Evolutionary conservation across 1,140 invertebrate species (phyloP).

Genomic region (Dinothrombium tinctorium): DNA sequence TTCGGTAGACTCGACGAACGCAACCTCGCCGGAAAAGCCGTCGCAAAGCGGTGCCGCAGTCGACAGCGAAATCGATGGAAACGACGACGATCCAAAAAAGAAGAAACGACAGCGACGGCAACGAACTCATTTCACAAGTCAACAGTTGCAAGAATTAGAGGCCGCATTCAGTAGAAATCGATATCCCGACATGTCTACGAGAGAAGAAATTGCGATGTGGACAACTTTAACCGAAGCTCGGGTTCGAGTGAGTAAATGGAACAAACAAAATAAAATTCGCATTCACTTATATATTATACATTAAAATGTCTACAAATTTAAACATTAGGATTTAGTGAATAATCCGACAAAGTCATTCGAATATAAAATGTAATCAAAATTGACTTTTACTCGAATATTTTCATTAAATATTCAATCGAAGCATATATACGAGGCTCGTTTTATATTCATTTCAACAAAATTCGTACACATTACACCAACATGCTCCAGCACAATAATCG

Average conservation of each 20-base stretch:
- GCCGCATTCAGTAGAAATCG: constrained; percentile 84
- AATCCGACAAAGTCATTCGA: no score
- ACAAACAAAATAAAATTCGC: background rate
- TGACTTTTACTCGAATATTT: no score
- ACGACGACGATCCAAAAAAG: constrained; percentile 70
- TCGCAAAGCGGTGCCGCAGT: constrained; percentile 60
- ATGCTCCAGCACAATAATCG: no score
- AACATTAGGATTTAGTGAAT: no score
- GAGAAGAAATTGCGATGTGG: constrained; percentile 97
- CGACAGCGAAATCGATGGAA: constrained; percentile 87
- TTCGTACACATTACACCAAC: no score
- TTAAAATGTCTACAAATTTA: no score
- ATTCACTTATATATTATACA: no score
- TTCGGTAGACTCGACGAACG: background rate
- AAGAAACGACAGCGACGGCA: constrained; percentile 71
- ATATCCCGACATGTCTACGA: constrained; percentile 93
- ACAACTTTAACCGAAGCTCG: constrained; percentile 90
- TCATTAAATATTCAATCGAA: no score
- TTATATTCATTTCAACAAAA: no score
- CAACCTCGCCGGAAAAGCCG: background rate
- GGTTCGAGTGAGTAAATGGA: constrained; percentile 68
- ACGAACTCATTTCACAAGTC: constrained; percentile 82
- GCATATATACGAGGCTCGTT: no score
- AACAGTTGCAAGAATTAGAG: constrained; percentile 70
- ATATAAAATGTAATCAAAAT: no score